Base-by-base conservation (phyloP, 1,140 invertebrate species). In the Pinna nobilis region DNA sequence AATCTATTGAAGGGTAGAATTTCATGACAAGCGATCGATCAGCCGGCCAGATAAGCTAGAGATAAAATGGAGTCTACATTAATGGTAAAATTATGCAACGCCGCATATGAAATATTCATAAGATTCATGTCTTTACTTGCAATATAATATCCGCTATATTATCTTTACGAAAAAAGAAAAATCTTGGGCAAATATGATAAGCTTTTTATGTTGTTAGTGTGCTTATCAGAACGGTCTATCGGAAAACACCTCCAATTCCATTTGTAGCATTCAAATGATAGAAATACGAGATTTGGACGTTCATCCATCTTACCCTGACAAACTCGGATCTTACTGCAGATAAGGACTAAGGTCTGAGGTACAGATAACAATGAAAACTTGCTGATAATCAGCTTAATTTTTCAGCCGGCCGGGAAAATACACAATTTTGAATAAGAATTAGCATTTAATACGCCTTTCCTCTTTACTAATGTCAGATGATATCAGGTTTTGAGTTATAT, bases 21-120 rank as follows among this genome's bases (percentile, higher is more conserved):
- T 63, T 41, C 59, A 6, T 20, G 28, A 63, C n/a, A 15, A 41
- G 35, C 28, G 59, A 63, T 63, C 37, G 59, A 63, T 63, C n/a
- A n/a, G 39, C 39, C 9, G 39, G n/a, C 39, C 9, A 44, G 39
- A 63, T 44, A 25, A 35, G 59, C 35, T 63, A 63, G 28, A 30
- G 59, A 63, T 63, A 41, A 63, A 44, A 63, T 37, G 23, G 59
- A 63, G 39, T 41, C 59, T 25, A 20, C 37, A 15, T 30, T 59
- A 66, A 66, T 23, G 61, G 30, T 51, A 59, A 69, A 77, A 72
- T 72, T 77, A 77, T 77, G 70, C 70, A 73, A 72, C 51, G 50
- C 67, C n/a, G 33, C 25, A 37, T 49, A 70, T 70, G 60, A 76
- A 70, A 76, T 76, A 76, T 76, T 71, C 64, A 76, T 76, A 59